A percentile compares a stretch with the other conserved stretches of the same genome.
phyloP scores from a whole-genome alignment of 2,888 invertebrate genomes.

The Agriopis leucophaearia region DNA sequence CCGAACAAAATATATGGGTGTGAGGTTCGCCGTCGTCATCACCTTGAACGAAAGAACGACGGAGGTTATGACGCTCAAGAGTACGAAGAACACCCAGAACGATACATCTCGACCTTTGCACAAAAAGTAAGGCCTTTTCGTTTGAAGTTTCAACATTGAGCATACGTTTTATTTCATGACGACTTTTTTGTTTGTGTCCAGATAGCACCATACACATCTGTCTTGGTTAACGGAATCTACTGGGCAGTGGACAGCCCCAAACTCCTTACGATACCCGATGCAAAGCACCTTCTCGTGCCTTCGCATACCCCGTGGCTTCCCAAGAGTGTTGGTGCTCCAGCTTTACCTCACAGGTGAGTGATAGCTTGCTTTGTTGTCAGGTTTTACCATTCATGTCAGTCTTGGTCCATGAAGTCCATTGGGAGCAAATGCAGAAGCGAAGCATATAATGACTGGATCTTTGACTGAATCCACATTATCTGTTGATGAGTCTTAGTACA shows the following conservation, averaged over 20 bases:
- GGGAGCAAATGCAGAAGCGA: conserved; percentile 13
- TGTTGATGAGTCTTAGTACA: conserved; percentile 76
- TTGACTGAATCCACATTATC: neutral
- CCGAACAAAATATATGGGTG: conserved; percentile 98
- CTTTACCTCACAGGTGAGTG: conserved; percentile 74
- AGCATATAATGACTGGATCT: neutral
- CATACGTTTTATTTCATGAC: neutral
- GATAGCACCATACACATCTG: conserved; percentile 99
- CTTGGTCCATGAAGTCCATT: conserved; percentile 16
- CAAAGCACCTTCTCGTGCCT: conserved; percentile 96
- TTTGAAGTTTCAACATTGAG: neutral
- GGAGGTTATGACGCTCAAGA: conserved; percentile 95
- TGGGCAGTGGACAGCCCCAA: conserved; percentile 99
- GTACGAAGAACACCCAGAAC: conserved; percentile 96
- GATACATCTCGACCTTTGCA: conserved; percentile 98
- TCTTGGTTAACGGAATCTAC: conserved; percentile 99
- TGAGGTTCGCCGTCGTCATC: conserved; percentile 97
- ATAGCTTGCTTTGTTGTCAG: conserved; percentile 19
- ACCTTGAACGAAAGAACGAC: conserved; percentile 96
- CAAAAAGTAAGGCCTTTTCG: conserved; percentile 88
- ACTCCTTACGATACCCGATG: conserved; percentile 98
- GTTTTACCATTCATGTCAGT: conserved; percentile 23
- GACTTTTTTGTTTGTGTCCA: conserved; percentile 56
- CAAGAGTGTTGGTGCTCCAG: conserved; percentile 94
- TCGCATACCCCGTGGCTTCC: conserved; percentile 97